Evolutionary conservation across 2,888 invertebrate species (phyloP).

Genomic region (Subacronicta megacephala): DNA sequence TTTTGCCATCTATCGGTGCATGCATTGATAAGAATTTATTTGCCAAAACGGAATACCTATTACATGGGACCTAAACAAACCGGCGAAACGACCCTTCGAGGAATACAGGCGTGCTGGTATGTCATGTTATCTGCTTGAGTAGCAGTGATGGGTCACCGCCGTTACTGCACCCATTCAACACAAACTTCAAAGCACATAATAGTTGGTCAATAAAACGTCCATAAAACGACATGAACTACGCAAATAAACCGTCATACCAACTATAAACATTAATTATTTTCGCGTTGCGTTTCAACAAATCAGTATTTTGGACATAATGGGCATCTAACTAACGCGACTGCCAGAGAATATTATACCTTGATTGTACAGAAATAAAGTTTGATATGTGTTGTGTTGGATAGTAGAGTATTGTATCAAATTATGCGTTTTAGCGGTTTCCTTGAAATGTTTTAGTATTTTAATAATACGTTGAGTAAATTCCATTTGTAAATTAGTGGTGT

Average conservation of each 20-base stretch:
- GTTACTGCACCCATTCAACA: conserved; percentile 3
- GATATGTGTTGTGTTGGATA: neutral
- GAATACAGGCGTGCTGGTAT: no score
- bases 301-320: conserved; percentile 9
- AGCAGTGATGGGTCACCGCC: neutral
- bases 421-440: conserved; percentile 7
- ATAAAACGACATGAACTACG: conserved; percentile 38
- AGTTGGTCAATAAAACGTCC: conserved; percentile 36
- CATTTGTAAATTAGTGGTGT: no score
- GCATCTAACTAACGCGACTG: neutral
- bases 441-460: conserved; percentile 20
- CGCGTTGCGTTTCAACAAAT: conserved; percentile 25
- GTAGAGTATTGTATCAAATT: conserved; percentile 3
- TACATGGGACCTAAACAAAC: no score
- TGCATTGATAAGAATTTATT: no score
- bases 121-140: no score
- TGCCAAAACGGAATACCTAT: no score
- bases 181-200: conserved; percentile 13
- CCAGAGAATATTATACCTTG: neutral
- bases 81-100: no score
- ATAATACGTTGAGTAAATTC: conserved; percentile 1
- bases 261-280: conserved; percentile 29
- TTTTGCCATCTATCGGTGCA: no score
- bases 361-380: fast-evolving
- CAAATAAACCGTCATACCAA: conserved; percentile 27